Evolutionary conservation across 2,113 vertebrate species (phyloP).

Genomic region (Probosciger aterrimus): DNA sequence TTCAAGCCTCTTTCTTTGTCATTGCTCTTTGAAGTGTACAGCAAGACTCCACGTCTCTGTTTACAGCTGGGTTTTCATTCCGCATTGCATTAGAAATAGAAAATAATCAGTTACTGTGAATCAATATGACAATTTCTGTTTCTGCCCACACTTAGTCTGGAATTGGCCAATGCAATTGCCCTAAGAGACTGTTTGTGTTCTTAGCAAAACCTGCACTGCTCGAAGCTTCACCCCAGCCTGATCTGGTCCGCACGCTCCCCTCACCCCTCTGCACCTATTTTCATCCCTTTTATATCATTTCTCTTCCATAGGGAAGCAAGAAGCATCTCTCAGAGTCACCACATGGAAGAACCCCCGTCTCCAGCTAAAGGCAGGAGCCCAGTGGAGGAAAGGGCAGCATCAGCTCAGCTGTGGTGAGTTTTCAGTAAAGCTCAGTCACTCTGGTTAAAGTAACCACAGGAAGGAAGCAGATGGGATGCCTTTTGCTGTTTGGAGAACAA

Average conservation of each 20-base stretch:
- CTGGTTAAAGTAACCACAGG: slow-evolving; percentile 62
- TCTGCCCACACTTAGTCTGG: neutral
- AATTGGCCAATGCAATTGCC: neutral
- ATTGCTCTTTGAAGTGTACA: rapidly evolving
- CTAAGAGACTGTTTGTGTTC: neutral
- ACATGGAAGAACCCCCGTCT: rapidly evolving
- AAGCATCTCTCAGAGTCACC: neutral
- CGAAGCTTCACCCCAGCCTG: neutral
- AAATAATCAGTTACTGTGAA: neutral
- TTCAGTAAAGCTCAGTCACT: slow-evolving; percentile 71
- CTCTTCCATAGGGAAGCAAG: rapidly evolving
- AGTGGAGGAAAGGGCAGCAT: neutral
- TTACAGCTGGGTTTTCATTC: neutral
- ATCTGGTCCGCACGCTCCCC: rapidly evolving
- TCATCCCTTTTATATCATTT: neutral
- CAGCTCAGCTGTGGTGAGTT: slow-evolving; percentile 60
- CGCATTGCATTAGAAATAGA: neutral
- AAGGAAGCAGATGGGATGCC: slow-evolving; percentile 66
- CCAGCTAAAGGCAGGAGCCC: neutral
- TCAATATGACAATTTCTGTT: neutral
- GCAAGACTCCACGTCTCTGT: neutral
- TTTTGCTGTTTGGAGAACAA: neutral
- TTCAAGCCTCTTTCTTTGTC: neutral
- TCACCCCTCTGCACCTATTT: neutral
- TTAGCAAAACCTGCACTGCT: neutral